phyloP scores from a whole-genome alignment of 2,888 invertebrate species.

The Galeruca laticollis region DNA sequence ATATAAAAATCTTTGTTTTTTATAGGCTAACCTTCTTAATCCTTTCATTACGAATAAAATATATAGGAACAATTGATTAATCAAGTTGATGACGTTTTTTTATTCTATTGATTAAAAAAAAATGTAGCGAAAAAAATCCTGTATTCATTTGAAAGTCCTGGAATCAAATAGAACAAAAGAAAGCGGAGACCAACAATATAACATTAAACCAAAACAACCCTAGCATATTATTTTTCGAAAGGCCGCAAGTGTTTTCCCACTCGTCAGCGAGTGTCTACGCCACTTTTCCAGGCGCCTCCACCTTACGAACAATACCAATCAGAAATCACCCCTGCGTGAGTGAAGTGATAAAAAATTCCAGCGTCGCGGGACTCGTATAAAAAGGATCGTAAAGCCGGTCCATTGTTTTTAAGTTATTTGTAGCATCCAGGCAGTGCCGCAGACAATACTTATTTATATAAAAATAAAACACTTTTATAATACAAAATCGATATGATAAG shows the following conservation, averaged over 20 bases:
- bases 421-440: conserved; percentile 8
- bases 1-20: no score
- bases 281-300: conserved; percentile 17
- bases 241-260: conserved; percentile 11
- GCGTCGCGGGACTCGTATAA: conserved; percentile 35
- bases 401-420: conserved; percentile 31
- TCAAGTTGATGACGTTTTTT: no score
- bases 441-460: neutral
- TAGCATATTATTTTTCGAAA: conserved; percentile 19
- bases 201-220: conserved; percentile 3
- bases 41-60: no score
- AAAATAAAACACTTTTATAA: neutral
- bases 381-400: conserved; percentile 25
- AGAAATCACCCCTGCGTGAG: conserved; percentile 33
- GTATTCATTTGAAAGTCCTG: conserved; percentile 4
- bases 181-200: conserved; percentile 2
- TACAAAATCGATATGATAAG: no score
- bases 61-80: neutral
- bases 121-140: neutral
- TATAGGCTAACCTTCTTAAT: no score
- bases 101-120: neutral
- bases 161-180: neutral
- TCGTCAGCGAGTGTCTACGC: conserved; percentile 6
- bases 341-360: conserved; percentile 38
- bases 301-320: conserved; percentile 32